Evolutionary conservation across 1,140 invertebrate species (phyloP), one percentile per base, ranked within the genome.

Genomic region (Aphelenchoides avenae): DNA sequence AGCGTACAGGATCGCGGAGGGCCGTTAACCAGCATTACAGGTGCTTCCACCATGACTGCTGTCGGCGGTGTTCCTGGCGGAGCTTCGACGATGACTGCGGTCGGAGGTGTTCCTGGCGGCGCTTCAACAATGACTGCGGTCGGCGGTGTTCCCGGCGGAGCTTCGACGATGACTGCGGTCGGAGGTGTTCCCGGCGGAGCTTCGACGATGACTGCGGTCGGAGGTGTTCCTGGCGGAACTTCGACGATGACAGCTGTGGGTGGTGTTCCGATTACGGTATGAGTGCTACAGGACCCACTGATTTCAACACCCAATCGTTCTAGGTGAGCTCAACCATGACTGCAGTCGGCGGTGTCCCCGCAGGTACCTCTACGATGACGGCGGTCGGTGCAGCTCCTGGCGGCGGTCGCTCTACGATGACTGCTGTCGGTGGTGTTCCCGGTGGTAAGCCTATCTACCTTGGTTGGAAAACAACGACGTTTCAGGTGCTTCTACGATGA

Each of bases 111-210:
- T 3, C 37, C 37, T 3, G 37, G 1, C 1, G 37, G 37, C 2
- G 24, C 37, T 1, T 51, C 48, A 1, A 51, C 48, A 5, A 51
- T 51, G 48, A 51, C 48, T 18, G 48, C 48, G 36, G 48, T 51
- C 26, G 48, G 9, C 18, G 37, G 37, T 18, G 37, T 39, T 39
- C 15, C 37, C 37, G 15, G 15, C 3, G 37, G 37, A 39, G 33
- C 6, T 27, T 51, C 48, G 1, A 50, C 51, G 4, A 53, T 53
- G 51, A 53, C 51, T 51, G 51, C 51, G n/a, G 44, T 53, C 26
- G 51, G 51, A 20, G 51, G 36, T 6, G 40, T 24, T n/a, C 51
- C 51, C 29, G 15, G 13, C 1, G 51, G 51, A 24, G 20, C 37
- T 11, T 53, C 51, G 0, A 53, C 51, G 18, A 53, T 53, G 36